Percentiles rank a stretch among this genome's conserved stretches.
phyloP scores from a whole-genome alignment of 2,888 invertebrate genomes.

The Clitarchus hookeri region DNA sequence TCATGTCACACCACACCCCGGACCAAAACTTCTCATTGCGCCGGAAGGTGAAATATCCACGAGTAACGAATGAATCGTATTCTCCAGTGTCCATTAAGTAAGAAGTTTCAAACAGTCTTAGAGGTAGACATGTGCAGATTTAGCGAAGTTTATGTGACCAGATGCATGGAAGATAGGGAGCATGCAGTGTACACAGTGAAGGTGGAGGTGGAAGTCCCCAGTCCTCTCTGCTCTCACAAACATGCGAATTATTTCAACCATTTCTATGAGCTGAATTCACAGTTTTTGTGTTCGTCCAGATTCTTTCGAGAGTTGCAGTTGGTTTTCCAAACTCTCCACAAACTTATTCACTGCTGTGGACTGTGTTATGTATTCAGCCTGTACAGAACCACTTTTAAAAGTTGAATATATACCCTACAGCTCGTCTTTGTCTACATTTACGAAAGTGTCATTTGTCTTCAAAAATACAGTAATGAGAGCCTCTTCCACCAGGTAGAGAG shows the following conservation, averaged over 20 bases:
- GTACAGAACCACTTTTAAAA: no score
- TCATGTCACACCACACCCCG: background rate
- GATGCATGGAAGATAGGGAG: no score
- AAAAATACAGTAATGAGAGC: background rate
- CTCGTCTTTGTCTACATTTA: background rate
- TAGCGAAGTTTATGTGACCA: no score
- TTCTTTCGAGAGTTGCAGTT: background rate
- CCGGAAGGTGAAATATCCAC: background rate
- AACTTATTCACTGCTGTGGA: background rate
- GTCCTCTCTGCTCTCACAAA: no score
- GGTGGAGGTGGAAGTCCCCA: no score
- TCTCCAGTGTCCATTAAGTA: background rate
- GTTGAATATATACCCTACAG: no score
- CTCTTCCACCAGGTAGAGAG: background rate
- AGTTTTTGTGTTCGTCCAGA: background rate
- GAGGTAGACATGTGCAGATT: no score
- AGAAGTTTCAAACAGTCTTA: background rate
- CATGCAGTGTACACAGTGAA: no score
- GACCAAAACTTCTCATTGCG: constrained; percentile 12
- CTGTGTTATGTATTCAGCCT: no score
- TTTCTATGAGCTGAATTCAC: no score
- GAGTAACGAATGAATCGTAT: background rate
- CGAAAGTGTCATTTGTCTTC: background rate
- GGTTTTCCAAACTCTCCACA: background rate
- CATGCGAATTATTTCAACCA: no score